These are phyloP conservation scores for Atherinomorus stipes DNA, from an alignment of 2,113 vertebrate species.

Conservation along the genomic window DNA sequence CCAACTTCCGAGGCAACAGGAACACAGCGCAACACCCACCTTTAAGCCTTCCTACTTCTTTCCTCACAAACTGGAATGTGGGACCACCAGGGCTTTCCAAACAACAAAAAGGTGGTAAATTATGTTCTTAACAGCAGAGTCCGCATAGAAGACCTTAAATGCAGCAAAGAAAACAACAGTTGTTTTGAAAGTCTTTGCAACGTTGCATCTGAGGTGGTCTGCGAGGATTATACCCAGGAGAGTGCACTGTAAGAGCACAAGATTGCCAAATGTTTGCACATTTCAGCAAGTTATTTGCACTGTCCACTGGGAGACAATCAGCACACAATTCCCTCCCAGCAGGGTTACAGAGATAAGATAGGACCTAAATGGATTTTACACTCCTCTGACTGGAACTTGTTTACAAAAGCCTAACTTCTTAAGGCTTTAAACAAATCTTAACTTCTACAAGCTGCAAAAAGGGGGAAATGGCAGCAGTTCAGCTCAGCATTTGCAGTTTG, in stretches of 20 bases:
- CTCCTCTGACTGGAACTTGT: slow-evolving; percentile 46
- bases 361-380: slow-evolving; percentile 69
- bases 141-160: slow-evolving; percentile 43
- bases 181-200: slow-evolving; percentile 58
- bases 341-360: slow-evolving; percentile 79
- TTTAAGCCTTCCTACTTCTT: neutral
- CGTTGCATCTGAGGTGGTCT: slow-evolving; percentile 66
- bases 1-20: neutral
- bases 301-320: slow-evolving; percentile 79
- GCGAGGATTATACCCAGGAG: slow-evolving; percentile 38
- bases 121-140: slow-evolving; percentile 43
- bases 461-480: slow-evolving; percentile 10
- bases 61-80: neutral
- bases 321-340: slow-evolving; percentile 69
- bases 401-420: slow-evolving; percentile 64
- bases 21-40: neutral
- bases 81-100: slow-evolving; percentile 46
- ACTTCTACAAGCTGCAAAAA: slow-evolving; percentile 12
- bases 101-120: slow-evolving; percentile 44
- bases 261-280: slow-evolving; percentile 78
- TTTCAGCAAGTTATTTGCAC: slow-evolving; percentile 77
- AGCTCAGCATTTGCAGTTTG: slow-evolving; percentile 35
- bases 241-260: slow-evolving; percentile 46
- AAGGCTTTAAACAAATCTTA: slow-evolving; percentile 21
- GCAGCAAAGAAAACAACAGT: slow-evolving; percentile 51